Percentiles rank a stretch among this genome's conserved stretches.
These are phyloP conservation scores for Aurelia aurita complex sp. Pacific DNA, from an alignment of 30 jellyfish, hydroid and myxozoan genomes.

Conservation along the genomic window DNA sequence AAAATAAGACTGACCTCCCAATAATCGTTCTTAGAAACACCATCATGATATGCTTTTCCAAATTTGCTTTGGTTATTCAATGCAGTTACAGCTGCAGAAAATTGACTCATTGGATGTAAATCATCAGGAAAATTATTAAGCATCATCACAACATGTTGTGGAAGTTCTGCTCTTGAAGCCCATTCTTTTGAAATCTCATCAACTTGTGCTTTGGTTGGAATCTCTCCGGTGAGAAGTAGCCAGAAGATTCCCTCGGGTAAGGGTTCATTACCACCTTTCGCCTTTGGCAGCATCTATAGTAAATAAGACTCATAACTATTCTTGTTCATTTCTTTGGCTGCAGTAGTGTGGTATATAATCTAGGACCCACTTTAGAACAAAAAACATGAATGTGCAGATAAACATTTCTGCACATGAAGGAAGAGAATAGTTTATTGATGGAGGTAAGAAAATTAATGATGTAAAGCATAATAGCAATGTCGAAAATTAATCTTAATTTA, in stretches of 20 bases:
- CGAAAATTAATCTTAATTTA: too few species aligned
- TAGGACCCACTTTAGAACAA: background rate
- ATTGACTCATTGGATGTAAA: conserved; percentile 99
- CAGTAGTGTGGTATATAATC: too few species aligned
- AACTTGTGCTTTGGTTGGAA: conserved; percentile 97
- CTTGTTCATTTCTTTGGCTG: too few species aligned
- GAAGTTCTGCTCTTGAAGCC: conserved; percentile 99
- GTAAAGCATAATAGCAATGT: too few species aligned
- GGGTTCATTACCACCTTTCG: conserved; percentile 96
- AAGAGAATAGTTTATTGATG: too few species aligned
- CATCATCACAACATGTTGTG: conserved; percentile 95
- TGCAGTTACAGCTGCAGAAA: conserved; percentile 95
- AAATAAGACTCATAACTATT: background rate
- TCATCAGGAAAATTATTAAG: conserved; percentile 96
- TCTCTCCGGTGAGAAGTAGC: conserved; percentile 97
- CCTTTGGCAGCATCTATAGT: conserved; percentile 83
- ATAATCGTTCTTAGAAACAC: conserved; percentile 83
- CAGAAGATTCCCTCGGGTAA: conserved; percentile 97
- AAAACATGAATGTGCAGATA: background rate
- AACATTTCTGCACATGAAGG: too few species aligned
- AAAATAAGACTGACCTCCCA: conserved; percentile 78
- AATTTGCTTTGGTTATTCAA: conserved; percentile 94
- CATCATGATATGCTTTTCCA: conserved; percentile 95
- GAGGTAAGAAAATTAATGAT: too few species aligned
- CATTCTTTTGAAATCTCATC: conserved; percentile 90